phyloP scores from a whole-genome alignment of 2,797 vertebrate species.

The Halcyon chelicuti region DNA sequence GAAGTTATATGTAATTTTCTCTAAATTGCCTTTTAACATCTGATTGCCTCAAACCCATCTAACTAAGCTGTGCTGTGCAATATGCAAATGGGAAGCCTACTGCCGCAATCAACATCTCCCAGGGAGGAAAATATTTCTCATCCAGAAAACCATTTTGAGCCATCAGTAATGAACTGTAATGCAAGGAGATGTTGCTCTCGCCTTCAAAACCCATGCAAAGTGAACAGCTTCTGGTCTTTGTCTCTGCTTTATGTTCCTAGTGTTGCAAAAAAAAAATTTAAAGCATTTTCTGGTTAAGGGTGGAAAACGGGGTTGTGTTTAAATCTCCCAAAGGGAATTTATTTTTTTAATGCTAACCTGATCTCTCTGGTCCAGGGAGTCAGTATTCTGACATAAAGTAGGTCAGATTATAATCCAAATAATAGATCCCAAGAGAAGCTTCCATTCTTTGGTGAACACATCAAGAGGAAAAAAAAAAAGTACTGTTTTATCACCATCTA shows the following conservation, averaged over 20 bases:
- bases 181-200: not conserved
- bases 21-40: slow-evolving; percentile 56
- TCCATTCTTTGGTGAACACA: not conserved
- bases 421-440: slow-evolving; percentile 16
- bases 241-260: not conserved
- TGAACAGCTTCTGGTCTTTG: not conserved
- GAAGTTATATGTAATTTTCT: slow-evolving; percentile 59
- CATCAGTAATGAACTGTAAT: not conserved
- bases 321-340: not conserved
- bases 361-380: not conserved
- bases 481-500: slow-evolving; percentile 12
- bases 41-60: slow-evolving; percentile 35
- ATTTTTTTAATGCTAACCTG: not conserved
- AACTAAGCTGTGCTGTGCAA: not conserved
- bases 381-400: slow-evolving; percentile 14
- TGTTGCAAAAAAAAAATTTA: not conserved
- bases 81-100: slow-evolving; percentile 32
- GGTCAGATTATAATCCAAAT: slow-evolving; percentile 42
- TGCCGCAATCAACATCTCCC: not conserved
- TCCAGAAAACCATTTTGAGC: slow-evolving; percentile 14
- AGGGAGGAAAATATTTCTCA: not conserved
- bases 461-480: not conserved
- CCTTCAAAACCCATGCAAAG: not conserved
- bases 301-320: not conserved
- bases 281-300: slow-evolving; percentile 10